Conservation (phyloP, 2,888 invertebrate genomes). For the Fragum fragum region DNA sequence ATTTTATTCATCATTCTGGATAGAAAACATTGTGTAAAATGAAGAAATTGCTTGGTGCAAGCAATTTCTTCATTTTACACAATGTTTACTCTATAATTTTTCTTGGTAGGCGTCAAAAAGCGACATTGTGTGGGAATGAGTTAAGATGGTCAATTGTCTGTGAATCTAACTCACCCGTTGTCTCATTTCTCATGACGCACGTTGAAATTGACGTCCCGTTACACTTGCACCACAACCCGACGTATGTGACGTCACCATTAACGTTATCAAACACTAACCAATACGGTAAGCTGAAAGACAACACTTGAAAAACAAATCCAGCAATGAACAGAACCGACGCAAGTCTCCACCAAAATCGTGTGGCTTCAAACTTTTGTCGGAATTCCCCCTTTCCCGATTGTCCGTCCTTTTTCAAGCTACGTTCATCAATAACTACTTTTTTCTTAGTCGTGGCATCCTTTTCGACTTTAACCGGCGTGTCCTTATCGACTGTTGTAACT, state of each 20-base stretch:
- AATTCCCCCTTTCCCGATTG: slow-evolving; percentile 13
- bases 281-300: slow-evolving; percentile 47
- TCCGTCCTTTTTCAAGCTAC: slow-evolving; percentile 1
- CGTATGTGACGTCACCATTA: slow-evolving; percentile 2
- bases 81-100: no score
- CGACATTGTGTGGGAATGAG: no score
- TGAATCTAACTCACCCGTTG: slow-evolving; percentile 26
- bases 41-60: no score
- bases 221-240: slow-evolving; percentile 46
- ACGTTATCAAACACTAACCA: slow-evolving; percentile 32
- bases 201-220: slow-evolving; percentile 18
- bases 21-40: no score
- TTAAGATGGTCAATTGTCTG: no score
- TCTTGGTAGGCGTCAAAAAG: no score
- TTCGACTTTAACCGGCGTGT: background rate
- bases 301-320: slow-evolving; percentile 42
- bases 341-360: slow-evolving; percentile 37
- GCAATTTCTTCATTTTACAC: no score
- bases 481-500: background rate
- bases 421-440: slow-evolving; percentile 45
- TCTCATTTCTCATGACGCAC: slow-evolving; percentile 35
- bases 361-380: slow-evolving; percentile 39
- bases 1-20: no score
- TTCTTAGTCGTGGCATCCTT: slow-evolving; percentile 27
- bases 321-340: slow-evolving; percentile 22